Evolutionary conservation across 1,140 invertebrate genomes (phyloP).

Genomic region (Scaptomyza hsui): DNA sequence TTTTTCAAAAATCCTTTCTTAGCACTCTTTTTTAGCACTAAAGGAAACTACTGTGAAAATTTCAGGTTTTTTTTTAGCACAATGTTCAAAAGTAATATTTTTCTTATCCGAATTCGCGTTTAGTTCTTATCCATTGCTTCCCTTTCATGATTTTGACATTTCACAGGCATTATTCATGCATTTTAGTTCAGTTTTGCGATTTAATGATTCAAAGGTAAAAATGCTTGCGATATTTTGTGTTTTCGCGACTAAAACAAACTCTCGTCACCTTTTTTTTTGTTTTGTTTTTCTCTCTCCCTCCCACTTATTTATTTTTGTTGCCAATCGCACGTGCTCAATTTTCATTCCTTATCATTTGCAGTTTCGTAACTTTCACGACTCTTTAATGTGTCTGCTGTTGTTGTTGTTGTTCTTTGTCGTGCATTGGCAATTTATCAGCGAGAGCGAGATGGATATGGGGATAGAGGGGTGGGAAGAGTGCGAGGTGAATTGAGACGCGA

Average conservation of each 20-base stretch:
- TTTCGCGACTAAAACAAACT: background rate
- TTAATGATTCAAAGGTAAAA: slow-evolving; percentile 5
- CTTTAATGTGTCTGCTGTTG: slow-evolving; percentile 7
- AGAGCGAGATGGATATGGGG: background rate
- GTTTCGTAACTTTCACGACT: slow-evolving; percentile 42
- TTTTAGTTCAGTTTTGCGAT: background rate
- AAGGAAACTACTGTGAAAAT: too few relatives aligned
- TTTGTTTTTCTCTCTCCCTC: background rate
- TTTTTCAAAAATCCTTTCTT: too few relatives aligned
- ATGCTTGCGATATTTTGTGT: background rate
- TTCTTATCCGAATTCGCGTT: too few relatives aligned
- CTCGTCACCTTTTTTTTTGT: background rate
- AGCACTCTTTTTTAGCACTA: too few relatives aligned
- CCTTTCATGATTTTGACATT: slow-evolving; percentile 15
- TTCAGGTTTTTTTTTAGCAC: too few relatives aligned
- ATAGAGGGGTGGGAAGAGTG: background rate
- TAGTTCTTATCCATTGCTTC: background rate
- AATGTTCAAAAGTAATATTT: too few relatives aligned
- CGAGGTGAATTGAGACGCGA: slow-evolving; percentile 33
- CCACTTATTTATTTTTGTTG: background rate
- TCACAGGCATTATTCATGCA: slow-evolving; percentile 16
- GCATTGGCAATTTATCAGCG: slow-evolving; percentile 43
- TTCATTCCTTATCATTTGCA: slow-evolving; percentile 41
- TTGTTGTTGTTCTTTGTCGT: slow-evolving; percentile 37
- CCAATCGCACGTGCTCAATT: slow-evolving; percentile 11